These are phyloP conservation scores for Molothrus aeneus DNA, from an alignment of 2,797 vertebrate species.

Conservation along the genomic window DNA sequence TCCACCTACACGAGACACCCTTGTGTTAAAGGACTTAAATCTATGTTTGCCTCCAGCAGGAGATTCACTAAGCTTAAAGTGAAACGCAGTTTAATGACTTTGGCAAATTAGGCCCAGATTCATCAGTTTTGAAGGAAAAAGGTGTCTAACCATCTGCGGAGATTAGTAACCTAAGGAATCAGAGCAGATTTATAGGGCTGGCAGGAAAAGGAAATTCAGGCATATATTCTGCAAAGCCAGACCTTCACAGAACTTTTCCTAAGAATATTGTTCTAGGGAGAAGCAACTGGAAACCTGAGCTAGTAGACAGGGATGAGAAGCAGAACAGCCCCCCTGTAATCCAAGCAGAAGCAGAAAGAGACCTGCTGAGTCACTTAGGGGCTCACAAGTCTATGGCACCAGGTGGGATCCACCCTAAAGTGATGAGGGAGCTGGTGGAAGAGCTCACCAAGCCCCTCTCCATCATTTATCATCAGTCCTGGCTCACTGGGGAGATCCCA, in stretches of 20 bases:
- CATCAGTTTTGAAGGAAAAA: background rate
- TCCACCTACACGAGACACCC: background rate
- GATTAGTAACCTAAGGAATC: background rate
- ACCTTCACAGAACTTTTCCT: background rate
- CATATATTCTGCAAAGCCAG: background rate
- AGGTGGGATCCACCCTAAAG: background rate
- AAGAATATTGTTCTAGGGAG: background rate
- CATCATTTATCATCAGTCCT: background rate
- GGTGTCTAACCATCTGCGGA: background rate
- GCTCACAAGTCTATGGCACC: background rate
- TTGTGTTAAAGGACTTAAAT: background rate
- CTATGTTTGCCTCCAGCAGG: background rate
- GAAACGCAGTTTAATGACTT: background rate
- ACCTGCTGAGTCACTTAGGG: background rate
- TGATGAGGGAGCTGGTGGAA: background rate
- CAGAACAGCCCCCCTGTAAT: background rate
- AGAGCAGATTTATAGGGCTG: background rate
- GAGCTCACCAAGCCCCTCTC: rapidly evolving
- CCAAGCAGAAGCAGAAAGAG: background rate
- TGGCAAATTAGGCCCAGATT: background rate
- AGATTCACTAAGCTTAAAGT: background rate
- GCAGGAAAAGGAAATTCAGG: background rate
- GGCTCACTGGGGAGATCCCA: background rate
- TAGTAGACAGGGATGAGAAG: background rate
- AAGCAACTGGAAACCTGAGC: background rate